Conservation (phyloP, 2,888 invertebrate species). For the Theretra japonica region DNA sequence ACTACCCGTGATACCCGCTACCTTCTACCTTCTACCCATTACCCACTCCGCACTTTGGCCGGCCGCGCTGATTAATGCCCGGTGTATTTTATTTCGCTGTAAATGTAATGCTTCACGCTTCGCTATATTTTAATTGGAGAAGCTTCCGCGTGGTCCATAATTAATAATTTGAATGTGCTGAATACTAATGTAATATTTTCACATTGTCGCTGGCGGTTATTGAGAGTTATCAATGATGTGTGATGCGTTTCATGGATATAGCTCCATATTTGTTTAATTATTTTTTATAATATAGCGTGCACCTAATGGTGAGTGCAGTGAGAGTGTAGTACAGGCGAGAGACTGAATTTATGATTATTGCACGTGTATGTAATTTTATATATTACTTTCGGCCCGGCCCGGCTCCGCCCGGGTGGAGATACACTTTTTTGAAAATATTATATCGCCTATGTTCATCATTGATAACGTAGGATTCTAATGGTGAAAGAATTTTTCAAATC, state of each 20-base stretch:
- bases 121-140: slow-evolving; percentile 11
- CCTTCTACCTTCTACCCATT: slow-evolving; percentile 1
- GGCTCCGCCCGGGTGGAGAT: too few relatives aligned
- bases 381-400: too few relatives aligned
- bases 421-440: too few relatives aligned
- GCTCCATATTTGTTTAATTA: not conserved
- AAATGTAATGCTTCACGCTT: slow-evolving; percentile 12
- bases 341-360: too few relatives aligned
- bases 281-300: not conserved
- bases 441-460: too few relatives aligned
- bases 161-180: slow-evolving; percentile 9
- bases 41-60: slow-evolving; percentile 42
- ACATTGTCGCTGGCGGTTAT: not conserved
- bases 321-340: too few relatives aligned
- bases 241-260: too few relatives aligned
- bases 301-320: too few relatives aligned
- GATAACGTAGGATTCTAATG: too few relatives aligned
- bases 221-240: not conserved
- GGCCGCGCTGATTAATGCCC: slow-evolving; percentile 53
- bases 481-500: too few relatives aligned
- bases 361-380: too few relatives aligned
- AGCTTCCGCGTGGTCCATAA: not conserved
- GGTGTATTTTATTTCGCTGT: slow-evolving; percentile 43
- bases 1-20: slow-evolving; percentile 1
- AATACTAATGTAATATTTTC: slow-evolving; percentile 4